Percentiles rank a stretch among this genome's conserved stretches.
Evolutionary conservation across 2,797 vertebrate species (phyloP).

Genomic region (Enteromius fasciolatus): DNA sequence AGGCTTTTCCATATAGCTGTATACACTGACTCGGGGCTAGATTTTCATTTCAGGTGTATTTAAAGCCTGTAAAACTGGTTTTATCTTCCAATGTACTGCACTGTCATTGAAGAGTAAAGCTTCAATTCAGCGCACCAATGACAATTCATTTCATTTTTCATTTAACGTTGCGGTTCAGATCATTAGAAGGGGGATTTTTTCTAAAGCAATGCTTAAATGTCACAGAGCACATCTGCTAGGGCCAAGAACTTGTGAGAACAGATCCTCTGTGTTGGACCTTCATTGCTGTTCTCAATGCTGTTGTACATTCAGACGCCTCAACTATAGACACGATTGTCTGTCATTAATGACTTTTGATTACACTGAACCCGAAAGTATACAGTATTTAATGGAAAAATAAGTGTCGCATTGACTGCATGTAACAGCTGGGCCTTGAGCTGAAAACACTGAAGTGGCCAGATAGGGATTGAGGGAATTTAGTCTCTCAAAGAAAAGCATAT

Average conservation of each 20-base stretch:
- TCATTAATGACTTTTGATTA: slow-evolving; percentile 51
- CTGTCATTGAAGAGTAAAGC: neutral
- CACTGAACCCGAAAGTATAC: slow-evolving; percentile 32
- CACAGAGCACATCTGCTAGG: slow-evolving; percentile 68
- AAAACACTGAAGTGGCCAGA: neutral
- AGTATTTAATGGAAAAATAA: slow-evolving; percentile 39
- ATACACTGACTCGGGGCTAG: neutral
- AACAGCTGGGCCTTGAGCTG: slow-evolving; percentile 36
- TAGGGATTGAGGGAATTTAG: neutral
- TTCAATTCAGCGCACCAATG: slow-evolving; percentile 3
- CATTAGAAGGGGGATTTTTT: slow-evolving; percentile 46
- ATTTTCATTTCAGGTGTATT: slow-evolving; percentile 2
- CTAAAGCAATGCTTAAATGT: slow-evolving; percentile 56
- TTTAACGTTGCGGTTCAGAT: slow-evolving; percentile 27
- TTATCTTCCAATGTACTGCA: neutral
- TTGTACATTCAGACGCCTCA: slow-evolving; percentile 42
- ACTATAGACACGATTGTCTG: slow-evolving; percentile 57
- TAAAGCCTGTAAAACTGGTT: slow-evolving; percentile 8
- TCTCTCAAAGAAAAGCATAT: slow-evolving; percentile 24
- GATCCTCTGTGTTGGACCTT: slow-evolving; percentile 70
- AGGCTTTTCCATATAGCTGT: neutral
- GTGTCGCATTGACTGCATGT: slow-evolving; percentile 20
- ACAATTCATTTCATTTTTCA: slow-evolving; percentile 22
- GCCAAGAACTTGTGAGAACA: slow-evolving; percentile 65
- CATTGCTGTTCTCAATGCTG: slow-evolving; percentile 56